phyloP scores from a whole-genome alignment of 1,140 invertebrate species.

The Argopecten irradians region DNA sequence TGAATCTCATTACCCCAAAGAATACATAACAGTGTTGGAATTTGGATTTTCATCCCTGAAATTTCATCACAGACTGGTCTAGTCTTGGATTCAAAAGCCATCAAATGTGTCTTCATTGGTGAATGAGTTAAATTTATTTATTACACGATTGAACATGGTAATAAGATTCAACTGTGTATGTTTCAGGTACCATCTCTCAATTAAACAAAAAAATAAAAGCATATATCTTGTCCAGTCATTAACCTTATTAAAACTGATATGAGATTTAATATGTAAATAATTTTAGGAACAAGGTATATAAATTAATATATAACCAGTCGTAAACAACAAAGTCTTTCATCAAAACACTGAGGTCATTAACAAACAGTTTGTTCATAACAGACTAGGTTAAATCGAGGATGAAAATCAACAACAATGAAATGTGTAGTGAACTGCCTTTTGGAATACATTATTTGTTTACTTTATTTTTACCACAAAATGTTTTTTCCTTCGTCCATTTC shows the following conservation, averaged over 20 bases:
- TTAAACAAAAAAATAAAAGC: not conserved
- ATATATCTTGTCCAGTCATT: not conserved
- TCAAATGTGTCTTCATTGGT: too few species aligned
- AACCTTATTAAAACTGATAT: not conserved
- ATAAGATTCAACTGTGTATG: too few species aligned
- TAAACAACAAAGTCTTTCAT: not conserved
- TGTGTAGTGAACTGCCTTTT: not conserved
- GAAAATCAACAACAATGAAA: not conserved
- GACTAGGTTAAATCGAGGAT: not conserved
- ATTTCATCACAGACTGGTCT: too few species aligned
- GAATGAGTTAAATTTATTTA: too few species aligned
- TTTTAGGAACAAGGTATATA: not conserved
- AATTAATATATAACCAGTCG: not conserved
- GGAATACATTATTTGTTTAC: not conserved
- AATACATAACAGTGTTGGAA: too few species aligned
- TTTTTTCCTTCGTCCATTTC: not conserved
- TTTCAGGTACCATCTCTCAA: not conserved
- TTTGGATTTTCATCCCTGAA: too few species aligned
- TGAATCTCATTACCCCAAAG: too few species aligned
- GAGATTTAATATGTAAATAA: slow-evolving; percentile 5
- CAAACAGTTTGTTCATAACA: slow-evolving; percentile 6
- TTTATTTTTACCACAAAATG: not conserved
- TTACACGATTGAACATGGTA: too few species aligned
- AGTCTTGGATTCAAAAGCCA: too few species aligned
- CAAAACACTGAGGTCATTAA: not conserved